phyloP scores from a whole-genome alignment of 2,888 invertebrate species.

The Aspidiotus rigidus region DNA sequence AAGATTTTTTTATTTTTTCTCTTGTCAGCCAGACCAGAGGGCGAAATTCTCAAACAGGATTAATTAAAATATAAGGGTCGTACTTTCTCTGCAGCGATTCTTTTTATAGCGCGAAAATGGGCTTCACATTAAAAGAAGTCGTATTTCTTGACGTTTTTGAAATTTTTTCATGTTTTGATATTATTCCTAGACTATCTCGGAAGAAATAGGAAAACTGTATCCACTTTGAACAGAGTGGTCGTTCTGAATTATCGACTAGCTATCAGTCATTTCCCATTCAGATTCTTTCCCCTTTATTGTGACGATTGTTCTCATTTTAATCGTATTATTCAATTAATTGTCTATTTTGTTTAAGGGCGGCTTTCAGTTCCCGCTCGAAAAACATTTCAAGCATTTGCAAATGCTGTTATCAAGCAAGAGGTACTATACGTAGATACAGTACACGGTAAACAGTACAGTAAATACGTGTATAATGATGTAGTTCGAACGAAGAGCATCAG shows the following conservation, averaged over 20 bases:
- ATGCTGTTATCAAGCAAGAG: neutral
- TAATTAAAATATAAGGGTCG: conserved; percentile 28
- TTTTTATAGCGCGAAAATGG: neutral
- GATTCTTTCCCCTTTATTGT: neutral
- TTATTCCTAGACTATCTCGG: no score
- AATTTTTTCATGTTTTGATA: neutral
- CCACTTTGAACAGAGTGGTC: no score
- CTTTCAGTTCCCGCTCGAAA: neutral
- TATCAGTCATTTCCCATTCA: no score
- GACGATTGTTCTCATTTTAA: conserved; percentile 21
- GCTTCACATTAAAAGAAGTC: no score
- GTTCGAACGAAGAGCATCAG: conserved; percentile 10
- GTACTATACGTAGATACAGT: no score
- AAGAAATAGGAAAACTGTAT: no score
- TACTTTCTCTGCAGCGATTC: neutral
- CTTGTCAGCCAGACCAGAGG: conserved; percentile 21
- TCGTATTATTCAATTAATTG: conserved; percentile 30
- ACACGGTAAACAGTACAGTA: no score
- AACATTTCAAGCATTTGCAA: conserved; percentile 4
- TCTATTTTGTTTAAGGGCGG: conserved; percentile 14
- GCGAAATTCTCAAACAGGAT: conserved; percentile 28
- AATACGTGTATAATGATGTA: neutral
- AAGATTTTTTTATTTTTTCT: conserved; percentile 23
- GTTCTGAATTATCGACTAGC: no score
- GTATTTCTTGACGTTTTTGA: neutral